These are phyloP conservation scores for Arenaria interpres DNA, from an alignment of 2,113 vertebrate species.

Conservation along the genomic window DNA sequence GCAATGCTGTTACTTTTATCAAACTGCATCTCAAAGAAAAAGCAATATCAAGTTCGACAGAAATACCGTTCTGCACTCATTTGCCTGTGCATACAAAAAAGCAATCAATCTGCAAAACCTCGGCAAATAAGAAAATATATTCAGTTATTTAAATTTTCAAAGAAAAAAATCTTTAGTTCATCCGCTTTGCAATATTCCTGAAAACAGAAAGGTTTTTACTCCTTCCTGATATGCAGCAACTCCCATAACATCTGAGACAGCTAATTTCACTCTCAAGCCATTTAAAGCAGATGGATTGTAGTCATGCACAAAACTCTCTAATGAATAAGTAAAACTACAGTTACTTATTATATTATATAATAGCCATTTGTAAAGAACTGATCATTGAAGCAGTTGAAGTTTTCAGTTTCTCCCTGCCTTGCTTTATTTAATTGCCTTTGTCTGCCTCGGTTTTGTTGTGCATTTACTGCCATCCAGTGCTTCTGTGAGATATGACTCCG, in stretches of 20 bases:
- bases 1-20: constrained; percentile 26
- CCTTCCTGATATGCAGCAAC: constrained; percentile 23
- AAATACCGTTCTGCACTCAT: background rate
- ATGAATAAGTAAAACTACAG: constrained; percentile 71
- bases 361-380: constrained; percentile 71
- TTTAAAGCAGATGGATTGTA: constrained; percentile 73
- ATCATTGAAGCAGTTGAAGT: constrained; percentile 60
- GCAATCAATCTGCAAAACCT: constrained; percentile 46
- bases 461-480: constrained; percentile 70
- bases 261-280: constrained; percentile 67
- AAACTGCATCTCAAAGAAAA: constrained; percentile 5
- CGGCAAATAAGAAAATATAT: constrained; percentile 46
- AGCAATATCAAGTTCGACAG: background rate
- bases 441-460: background rate
- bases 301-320: constrained; percentile 66
- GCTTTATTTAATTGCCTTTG: constrained; percentile 57
- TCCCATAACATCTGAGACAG: constrained; percentile 66
- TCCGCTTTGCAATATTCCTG: constrained; percentile 33
- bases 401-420: background rate
- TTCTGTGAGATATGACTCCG: background rate
- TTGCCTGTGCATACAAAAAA: constrained; percentile 51
- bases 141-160: constrained; percentile 51
- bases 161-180: constrained; percentile 48
- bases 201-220: constrained; percentile 60
- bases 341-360: constrained; percentile 73